phyloP scores from a whole-genome alignment of 2,888 invertebrate genomes.

The Spilosoma lubricipeda region DNA sequence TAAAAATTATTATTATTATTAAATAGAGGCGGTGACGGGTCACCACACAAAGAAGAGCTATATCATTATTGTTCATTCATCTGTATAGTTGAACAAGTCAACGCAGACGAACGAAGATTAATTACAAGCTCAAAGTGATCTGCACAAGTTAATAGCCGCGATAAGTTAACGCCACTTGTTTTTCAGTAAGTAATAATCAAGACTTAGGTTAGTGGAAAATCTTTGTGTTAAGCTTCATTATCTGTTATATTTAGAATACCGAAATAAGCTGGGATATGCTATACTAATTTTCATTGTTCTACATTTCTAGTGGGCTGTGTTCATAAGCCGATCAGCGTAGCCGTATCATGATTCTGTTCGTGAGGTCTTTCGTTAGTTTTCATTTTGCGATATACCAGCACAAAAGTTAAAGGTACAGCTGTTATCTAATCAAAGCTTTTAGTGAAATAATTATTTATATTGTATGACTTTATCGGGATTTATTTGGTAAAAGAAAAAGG shows the following conservation, averaged over 20 bases:
- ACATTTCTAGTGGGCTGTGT: not conserved
- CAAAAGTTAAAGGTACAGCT: not conserved
- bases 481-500: not conserved
- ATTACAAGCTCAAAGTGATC: not conserved
- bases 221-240: not conserved
- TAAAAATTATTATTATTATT: too few relatives aligned
- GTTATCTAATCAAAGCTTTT: not conserved
- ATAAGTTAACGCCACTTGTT: not conserved
- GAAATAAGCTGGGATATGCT: not conserved
- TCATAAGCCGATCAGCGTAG: slow-evolving; percentile 1
- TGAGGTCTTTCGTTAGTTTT: slow-evolving; percentile 6
- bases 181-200: not conserved
- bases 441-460: not conserved
- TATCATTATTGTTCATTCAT: not conserved
- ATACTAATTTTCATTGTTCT: slow-evolving; percentile 1
- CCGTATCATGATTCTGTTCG: slow-evolving; percentile 4
- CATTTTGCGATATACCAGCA: not conserved
- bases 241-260: not conserved
- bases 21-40: too few relatives aligned
- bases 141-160: not conserved
- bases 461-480: not conserved
- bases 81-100: not conserved
- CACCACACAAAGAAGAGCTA: not conserved
- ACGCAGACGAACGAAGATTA: not conserved
- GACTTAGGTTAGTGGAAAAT: not conserved